phyloP scores from a whole-genome alignment of 2,113 vertebrate species.

The Cyprinodon brontotheroides region DNA sequence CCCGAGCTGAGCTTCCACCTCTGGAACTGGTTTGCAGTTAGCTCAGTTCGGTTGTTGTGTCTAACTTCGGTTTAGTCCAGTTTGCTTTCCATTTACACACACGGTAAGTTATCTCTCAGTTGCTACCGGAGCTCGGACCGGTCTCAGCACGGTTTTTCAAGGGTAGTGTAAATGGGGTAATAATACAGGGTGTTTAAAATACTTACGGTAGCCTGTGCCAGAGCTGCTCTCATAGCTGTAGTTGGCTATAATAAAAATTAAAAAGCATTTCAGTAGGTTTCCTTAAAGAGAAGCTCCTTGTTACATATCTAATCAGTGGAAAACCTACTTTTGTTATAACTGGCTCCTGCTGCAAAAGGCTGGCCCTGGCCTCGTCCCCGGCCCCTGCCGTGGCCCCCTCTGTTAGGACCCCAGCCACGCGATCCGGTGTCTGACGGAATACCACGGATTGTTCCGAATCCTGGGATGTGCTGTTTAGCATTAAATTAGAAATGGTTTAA shows the following conservation, averaged over 20 bases:
- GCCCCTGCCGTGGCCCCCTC: slow-evolving; percentile 79
- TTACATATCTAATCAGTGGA: background rate
- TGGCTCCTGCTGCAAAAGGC: slow-evolving; percentile 80
- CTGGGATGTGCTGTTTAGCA: slow-evolving; percentile 83
- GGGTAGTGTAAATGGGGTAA: too few relatives aligned
- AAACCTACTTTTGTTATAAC: slow-evolving; percentile 81
- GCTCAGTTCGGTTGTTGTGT: too few relatives aligned
- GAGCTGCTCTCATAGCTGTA: slow-evolving; percentile 86
- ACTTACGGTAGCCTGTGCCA: slow-evolving; percentile 88
- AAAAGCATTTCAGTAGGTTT: slow-evolving; percentile 14
- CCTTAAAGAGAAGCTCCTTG: background rate
- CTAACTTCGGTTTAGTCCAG: too few relatives aligned
- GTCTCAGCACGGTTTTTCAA: too few relatives aligned
- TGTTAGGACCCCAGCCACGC: slow-evolving; percentile 81
- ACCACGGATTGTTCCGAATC: slow-evolving; percentile 85
- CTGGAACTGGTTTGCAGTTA: too few relatives aligned
- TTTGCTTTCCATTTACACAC: too few relatives aligned
- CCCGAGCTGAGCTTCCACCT: too few relatives aligned
- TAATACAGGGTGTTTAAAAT: background rate
- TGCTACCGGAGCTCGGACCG: too few relatives aligned
- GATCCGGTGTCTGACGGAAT: slow-evolving; percentile 76
- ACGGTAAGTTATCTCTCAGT: too few relatives aligned
- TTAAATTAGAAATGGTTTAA: background rate
- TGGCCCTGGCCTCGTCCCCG: slow-evolving; percentile 70
- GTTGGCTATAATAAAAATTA: slow-evolving; percentile 73